Conservation (phyloP, 1,140 invertebrate genomes). For the Cylas formicarius region DNA sequence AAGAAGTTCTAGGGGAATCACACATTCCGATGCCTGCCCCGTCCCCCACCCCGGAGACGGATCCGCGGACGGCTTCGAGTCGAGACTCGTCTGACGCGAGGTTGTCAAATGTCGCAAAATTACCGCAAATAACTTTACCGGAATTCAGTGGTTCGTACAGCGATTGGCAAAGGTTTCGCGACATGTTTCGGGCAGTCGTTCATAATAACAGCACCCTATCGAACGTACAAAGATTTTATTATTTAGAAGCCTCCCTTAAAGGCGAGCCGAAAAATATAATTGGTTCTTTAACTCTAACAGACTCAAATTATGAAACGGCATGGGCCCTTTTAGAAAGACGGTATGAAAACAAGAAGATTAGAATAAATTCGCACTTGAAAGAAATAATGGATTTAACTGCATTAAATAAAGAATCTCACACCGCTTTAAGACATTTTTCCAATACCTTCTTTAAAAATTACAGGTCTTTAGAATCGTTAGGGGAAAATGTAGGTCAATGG, state of each 20-base stretch:
- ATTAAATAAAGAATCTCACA: too few species aligned
- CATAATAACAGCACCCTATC: conserved; percentile 26
- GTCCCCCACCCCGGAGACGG: too few species aligned
- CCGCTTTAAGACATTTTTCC: too few species aligned
- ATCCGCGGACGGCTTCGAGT: too few species aligned
- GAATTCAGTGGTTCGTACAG: conserved; percentile 32
- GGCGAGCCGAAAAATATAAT: conserved; percentile 26
- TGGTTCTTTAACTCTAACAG: conserved; percentile 5
- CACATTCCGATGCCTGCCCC: too few species aligned
- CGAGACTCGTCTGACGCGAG: too few species aligned
- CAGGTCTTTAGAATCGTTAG: too few species aligned
- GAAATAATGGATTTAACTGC: conserved; percentile 8
- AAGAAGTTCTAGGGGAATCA: too few species aligned
- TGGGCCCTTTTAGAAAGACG: conserved; percentile 11
- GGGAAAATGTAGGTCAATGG: too few species aligned
- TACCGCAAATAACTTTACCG: conserved; percentile 12
- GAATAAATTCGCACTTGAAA: conserved; percentile 14
- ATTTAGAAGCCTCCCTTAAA: conserved; percentile 25
- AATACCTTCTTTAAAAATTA: too few species aligned
- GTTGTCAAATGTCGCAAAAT: too few species aligned
- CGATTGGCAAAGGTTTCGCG: conserved; percentile 33
- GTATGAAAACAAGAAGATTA: conserved; percentile 12
- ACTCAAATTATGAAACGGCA: conserved; percentile 10
- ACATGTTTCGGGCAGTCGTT: conserved; percentile 32
- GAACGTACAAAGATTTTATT: conserved; percentile 30